phyloP scores from a whole-genome alignment of 23 tunicate genomes.

The Trididemnum miniatum region DNA sequence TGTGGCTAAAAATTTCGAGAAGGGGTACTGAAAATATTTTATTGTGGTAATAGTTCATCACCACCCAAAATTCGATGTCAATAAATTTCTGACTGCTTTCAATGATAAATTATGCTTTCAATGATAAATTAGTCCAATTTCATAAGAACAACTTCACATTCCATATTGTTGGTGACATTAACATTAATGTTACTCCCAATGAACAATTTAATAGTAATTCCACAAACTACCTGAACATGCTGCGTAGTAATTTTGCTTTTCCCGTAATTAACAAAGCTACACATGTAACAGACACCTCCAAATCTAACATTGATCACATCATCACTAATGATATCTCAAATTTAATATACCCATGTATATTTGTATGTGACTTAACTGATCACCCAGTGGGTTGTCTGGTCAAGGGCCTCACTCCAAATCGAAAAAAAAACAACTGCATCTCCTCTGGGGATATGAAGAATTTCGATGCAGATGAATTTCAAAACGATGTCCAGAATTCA shows the following conservation, averaged over 20 bases:
- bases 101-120: too few relatives aligned
- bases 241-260: neutral
- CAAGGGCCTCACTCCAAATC: neutral
- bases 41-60: neutral
- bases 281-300: neutral
- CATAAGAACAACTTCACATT: neutral
- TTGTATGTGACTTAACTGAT: neutral
- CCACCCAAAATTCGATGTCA: neutral
- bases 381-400: neutral
- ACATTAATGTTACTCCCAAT: neutral
- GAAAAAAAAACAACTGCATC: neutral
- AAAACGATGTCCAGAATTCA: neutral
- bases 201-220: neutral
- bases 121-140: too few relatives aligned
- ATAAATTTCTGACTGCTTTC: neutral
- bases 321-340: neutral
- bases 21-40: too few relatives aligned
- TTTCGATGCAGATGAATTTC: neutral
- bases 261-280: neutral
- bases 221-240: neutral
- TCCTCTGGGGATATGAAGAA: neutral
- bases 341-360: neutral
- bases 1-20: neutral
- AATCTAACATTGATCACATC: neutral
- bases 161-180: neutral